Conservation (phyloP, 2,888 invertebrate species). For the Pristionchus arcanus region DNA sequence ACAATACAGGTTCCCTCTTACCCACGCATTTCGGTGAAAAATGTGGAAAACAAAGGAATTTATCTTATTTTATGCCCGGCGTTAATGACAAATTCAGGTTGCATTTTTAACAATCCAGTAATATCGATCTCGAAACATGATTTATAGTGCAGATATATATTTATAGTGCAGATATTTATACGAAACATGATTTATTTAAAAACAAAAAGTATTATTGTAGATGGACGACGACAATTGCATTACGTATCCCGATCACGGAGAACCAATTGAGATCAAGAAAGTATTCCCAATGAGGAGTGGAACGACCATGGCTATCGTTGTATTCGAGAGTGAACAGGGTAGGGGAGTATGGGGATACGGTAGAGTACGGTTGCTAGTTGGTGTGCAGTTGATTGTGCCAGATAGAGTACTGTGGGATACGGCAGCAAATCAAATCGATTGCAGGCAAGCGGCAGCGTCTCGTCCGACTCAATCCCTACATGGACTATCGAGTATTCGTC, state of each 20-base stretch:
- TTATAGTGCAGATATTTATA: too few species aligned
- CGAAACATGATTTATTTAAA: too few species aligned
- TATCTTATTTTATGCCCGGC: too few species aligned
- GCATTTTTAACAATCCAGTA: too few species aligned
- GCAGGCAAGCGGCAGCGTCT: slow-evolving; percentile 40
- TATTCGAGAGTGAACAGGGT: slow-evolving; percentile 46
- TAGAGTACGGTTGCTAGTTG: not conserved
- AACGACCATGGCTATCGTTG: slow-evolving; percentile 17
- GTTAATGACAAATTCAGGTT: too few species aligned
- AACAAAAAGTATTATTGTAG: not conserved
- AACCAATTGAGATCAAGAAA: slow-evolving; percentile 35
- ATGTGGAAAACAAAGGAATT: too few species aligned
- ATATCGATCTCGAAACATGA: too few species aligned
- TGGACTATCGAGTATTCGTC: slow-evolving; percentile 33
- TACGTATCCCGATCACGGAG: not conserved
- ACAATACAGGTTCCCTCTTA: too few species aligned
- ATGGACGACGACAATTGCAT: not conserved
- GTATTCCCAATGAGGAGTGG: slow-evolving; percentile 35
- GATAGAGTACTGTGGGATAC: not conserved
- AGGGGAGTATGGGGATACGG: not conserved
- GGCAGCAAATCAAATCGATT: not conserved
- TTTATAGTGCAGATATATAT: too few species aligned
- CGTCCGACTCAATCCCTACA: slow-evolving; percentile 40
- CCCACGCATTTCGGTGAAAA: too few species aligned
- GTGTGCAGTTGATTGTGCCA: not conserved